A percentile compares a stretch with the other conserved stretches of the same genome.
These are phyloP conservation scores for Rhizomys pruinosus DNA, from an alignment of 2,113 vertebrate species.

Conservation along the genomic window DNA sequence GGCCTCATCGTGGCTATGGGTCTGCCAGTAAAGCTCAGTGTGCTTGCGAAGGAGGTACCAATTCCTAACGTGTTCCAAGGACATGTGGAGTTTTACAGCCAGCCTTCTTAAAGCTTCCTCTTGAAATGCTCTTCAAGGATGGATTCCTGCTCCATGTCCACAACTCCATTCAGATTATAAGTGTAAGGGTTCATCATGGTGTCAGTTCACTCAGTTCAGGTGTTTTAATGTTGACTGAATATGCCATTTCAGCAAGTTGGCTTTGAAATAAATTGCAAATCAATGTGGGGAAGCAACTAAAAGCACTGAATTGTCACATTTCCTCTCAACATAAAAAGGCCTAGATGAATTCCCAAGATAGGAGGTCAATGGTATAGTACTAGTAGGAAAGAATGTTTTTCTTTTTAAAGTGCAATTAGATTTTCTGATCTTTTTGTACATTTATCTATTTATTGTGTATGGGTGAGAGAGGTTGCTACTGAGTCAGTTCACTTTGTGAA, in stretches of 20 bases:
- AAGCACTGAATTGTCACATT: not conserved
- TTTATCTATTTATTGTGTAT: not conserved
- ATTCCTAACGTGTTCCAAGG: too few relatives aligned
- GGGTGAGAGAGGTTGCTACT: not conserved
- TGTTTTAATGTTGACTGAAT: not conserved
- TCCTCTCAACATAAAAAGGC: not conserved
- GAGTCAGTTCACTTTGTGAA: not conserved
- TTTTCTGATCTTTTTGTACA: not conserved
- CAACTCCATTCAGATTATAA: too few relatives aligned
- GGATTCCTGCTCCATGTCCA: too few relatives aligned
- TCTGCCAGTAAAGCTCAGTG: too few relatives aligned
- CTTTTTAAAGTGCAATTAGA: not conserved
- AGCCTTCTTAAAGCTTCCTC: too few relatives aligned
- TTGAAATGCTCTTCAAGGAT: too few relatives aligned
- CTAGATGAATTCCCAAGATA: not conserved
- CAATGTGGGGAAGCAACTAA: not conserved
- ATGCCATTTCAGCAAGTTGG: not conserved
- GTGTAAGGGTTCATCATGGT: too few relatives aligned
- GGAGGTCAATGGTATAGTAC: not conserved
- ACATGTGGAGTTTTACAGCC: too few relatives aligned
- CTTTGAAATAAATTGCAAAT: not conserved
- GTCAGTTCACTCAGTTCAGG: too few relatives aligned
- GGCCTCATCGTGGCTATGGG: too few relatives aligned
- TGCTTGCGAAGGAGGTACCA: too few relatives aligned
- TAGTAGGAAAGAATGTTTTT: not conserved